phyloP scores from a whole-genome alignment of 2,888 invertebrate species.

The Melanostoma scalare region DNA sequence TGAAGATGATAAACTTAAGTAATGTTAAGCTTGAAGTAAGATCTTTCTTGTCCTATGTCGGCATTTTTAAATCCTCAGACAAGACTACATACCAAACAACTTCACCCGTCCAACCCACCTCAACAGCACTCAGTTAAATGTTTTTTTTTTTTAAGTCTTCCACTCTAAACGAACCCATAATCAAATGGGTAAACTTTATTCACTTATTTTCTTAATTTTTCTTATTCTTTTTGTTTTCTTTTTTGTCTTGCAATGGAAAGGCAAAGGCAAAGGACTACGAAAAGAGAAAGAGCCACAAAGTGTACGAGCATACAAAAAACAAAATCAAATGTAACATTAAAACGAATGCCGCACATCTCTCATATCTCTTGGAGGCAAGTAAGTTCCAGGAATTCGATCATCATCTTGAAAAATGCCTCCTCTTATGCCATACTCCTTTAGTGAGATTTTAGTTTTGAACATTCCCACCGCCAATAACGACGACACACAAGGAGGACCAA shows the following conservation, averaged over 20 bases:
- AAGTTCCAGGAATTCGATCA: constrained; percentile 79
- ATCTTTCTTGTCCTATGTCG: no score
- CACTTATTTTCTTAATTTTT: constrained; percentile 59
- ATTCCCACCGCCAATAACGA: constrained; percentile 62
- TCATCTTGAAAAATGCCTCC: constrained; percentile 71
- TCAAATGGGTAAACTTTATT: constrained; percentile 64
- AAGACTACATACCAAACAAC: constrained; percentile 47
- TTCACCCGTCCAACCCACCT: constrained; percentile 19
- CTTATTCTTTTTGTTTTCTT: constrained; percentile 18
- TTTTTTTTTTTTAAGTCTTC: not conserved
- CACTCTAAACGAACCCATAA: constrained; percentile 54
- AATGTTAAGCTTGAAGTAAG: no score
- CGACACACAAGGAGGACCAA: constrained; percentile 22
- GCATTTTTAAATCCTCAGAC: no score
- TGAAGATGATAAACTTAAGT: no score
- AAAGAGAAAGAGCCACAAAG: constrained; percentile 4
- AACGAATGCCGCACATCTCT: constrained; percentile 73
- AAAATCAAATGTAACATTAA: constrained; percentile 65
- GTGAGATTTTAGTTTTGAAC: constrained; percentile 62
- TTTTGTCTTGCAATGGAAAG: constrained; percentile 25
- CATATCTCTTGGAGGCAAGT: constrained; percentile 74
- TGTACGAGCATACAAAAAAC: constrained; percentile 7
- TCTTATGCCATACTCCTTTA: constrained; percentile 35
- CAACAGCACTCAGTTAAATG: constrained; percentile 35
- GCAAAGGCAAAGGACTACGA: not conserved